A percentile compares a stretch with the other conserved stretches of the same genome.
Conservation (phyloP, 2,888 invertebrate species). For the Chesias legatella region DNA sequence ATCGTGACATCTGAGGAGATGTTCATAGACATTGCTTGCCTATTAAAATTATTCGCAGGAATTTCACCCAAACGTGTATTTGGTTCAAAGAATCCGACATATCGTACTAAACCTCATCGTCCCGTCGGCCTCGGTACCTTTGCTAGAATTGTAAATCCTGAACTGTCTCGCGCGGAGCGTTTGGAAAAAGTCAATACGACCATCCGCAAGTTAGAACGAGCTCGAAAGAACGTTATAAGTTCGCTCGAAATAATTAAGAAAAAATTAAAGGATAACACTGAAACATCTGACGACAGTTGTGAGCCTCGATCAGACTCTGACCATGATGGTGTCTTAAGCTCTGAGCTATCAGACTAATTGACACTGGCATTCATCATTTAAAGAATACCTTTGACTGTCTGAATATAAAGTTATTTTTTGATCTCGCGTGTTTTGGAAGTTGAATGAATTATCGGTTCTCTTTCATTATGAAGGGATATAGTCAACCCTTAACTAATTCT, state of each 20-base stretch:
- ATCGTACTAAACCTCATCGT: background rate
- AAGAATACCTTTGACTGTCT: too few species aligned
- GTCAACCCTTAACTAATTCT: too few species aligned
- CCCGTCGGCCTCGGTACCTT: background rate
- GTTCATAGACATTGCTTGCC: background rate
- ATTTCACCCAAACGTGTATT: background rate
- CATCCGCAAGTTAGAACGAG: background rate
- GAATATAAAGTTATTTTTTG: too few species aligned
- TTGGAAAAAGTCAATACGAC: background rate
- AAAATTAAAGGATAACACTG: background rate
- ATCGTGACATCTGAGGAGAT: background rate
- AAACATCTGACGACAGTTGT: background rate
- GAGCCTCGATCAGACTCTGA: background rate
- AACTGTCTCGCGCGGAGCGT: background rate
- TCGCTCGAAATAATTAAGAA: background rate
- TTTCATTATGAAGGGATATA: too few species aligned
- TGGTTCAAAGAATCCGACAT: background rate
- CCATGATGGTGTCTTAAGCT: background rate
- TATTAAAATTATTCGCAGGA: conserved; percentile 2
- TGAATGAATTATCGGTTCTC: too few species aligned
- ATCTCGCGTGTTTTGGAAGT: too few species aligned
- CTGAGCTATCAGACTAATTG: too few species aligned
- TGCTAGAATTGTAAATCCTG: background rate
- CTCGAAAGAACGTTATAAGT: background rate
- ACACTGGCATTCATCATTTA: too few species aligned